A percentile compares a stretch with the other conserved stretches of the same genome.
These are phyloP conservation scores for Tolmerus cingulatus DNA, from an alignment of 2,888 invertebrate genomes.

Conservation along the genomic window DNA sequence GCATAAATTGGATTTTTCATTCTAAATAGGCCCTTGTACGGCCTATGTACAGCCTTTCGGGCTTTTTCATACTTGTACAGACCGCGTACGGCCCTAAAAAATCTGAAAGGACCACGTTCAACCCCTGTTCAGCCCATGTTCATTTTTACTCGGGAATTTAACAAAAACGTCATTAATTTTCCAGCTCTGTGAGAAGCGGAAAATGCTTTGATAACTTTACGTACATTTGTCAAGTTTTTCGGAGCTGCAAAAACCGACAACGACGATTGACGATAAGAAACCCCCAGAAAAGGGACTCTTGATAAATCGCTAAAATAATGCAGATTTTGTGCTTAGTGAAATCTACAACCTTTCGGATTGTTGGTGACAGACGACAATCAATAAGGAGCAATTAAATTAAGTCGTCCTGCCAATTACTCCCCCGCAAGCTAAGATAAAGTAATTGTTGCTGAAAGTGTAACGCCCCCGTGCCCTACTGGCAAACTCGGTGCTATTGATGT, in stretches of 20 bases:
- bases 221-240: slow-evolving; percentile 21
- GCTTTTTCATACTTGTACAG: too few relatives aligned
- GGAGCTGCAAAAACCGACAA: not conserved
- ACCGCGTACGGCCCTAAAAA: too few relatives aligned
- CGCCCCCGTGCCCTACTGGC: not conserved
- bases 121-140: too few relatives aligned
- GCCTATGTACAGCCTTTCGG: too few relatives aligned
- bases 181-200: not conserved
- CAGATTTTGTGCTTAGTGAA: not conserved
- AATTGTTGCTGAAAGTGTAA: not conserved
- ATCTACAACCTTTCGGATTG: not conserved
- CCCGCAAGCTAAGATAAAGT: not conserved
- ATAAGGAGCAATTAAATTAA: not conserved
- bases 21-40: too few relatives aligned
- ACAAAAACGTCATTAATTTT: slow-evolving; percentile 8
- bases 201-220: not conserved
- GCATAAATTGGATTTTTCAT: too few relatives aligned
- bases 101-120: too few relatives aligned
- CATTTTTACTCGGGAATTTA: too few relatives aligned
- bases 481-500: not conserved
- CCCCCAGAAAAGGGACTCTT: not conserved
- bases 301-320: slow-evolving; percentile 7
- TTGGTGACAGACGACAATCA: not conserved
- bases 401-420: not conserved
- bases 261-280: not conserved